Base-by-base conservation (phyloP, 2,888 invertebrate genomes). In the Lasiommata megera region DNA sequence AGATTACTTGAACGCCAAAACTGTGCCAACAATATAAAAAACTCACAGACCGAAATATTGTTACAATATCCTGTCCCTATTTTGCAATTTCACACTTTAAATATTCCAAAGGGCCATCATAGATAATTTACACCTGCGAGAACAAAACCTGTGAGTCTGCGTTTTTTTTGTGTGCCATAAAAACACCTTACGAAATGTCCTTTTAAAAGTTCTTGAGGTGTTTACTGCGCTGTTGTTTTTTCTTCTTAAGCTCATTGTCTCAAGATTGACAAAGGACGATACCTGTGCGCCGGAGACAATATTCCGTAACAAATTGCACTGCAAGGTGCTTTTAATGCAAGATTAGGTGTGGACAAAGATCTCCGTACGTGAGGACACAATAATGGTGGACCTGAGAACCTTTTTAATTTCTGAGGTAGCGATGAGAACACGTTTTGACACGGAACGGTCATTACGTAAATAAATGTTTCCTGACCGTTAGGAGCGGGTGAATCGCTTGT, bases 241-340 rank as follows among this genome's bases (percentile, higher is more conserved):
- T 67, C 67, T 66, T 60, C 52, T 52, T 52, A 52, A 11, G 29
- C 56, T 63, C 71, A 60, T 73, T 74, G 72, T 74, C 63, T 70
- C 64, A 58, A 60, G 62, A 52, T 59, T 63, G 65, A 76, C 75
- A 83, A 81, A 74, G 71, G 76, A 71, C 63, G 59, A 69, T 86
- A 88, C 89, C 88, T 87, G 88, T 81, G 66, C 62, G 57, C 73
- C 71, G 81, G 80, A 85, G 79, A 88, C 86, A 89, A 88, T 84
- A 80, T 77, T 72, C 76, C 68, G 69, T 74, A 80, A 65, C 72
- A 70, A 83, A 86, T 88, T 84, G 80, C 82, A 72, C 77, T 68
- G 82, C 80, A 79, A 81, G 83, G 80, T 82, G 80, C 75, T 77
- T 78, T 79, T 68, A 75, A 78, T 78, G 71, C 68, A 73, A 80